Evolutionary conservation across 2,888 invertebrate genomes (phyloP).

Genomic region (Liopterus haemorrhoidalis): DNA sequence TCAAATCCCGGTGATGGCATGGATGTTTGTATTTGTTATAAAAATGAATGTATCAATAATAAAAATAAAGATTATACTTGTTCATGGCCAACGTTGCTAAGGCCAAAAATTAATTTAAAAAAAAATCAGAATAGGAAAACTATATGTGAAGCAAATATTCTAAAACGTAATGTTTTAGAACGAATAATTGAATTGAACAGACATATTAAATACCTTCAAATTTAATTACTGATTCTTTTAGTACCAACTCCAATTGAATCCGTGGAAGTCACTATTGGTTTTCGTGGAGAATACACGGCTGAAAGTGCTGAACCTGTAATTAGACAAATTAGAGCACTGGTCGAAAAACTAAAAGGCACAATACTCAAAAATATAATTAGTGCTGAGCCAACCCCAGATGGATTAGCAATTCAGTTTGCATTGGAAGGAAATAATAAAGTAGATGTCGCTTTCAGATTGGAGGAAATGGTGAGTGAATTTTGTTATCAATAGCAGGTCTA

Average conservation of each 20-base stretch:
- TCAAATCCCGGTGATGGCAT: no score
- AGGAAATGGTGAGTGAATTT: slow-evolving; percentile 60
- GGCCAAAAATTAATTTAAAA: no score
- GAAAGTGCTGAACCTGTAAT: slow-evolving; percentile 48
- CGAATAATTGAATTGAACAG: no score
- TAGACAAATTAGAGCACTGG: slow-evolving; percentile 46
- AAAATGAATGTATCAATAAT: no score
- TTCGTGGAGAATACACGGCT: slow-evolving; percentile 56
- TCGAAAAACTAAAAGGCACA: slow-evolving; percentile 46
- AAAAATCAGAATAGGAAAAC: no score
- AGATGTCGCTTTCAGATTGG: slow-evolving; percentile 72
- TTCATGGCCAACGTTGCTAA: no score
- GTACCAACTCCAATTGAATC: slow-evolving; percentile 67
- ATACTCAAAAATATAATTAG: slow-evolving; percentile 49
- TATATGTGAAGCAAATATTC: slow-evolving; percentile 19
- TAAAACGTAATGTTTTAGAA: no score
- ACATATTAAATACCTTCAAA: slow-evolving; percentile 1
- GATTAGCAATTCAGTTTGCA: slow-evolving; percentile 54
- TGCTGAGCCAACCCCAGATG: slow-evolving; percentile 50
- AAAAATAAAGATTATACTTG: no score
- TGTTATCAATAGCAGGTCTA: slow-evolving; percentile 34
- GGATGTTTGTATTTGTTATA: no score
- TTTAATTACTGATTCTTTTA: slow-evolving; percentile 39
- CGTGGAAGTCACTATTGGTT: slow-evolving; percentile 68
- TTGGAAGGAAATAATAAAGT: slow-evolving; percentile 68